Conservation (phyloP, 2,888 invertebrate species). For the Argyresthia albistria region DNA sequence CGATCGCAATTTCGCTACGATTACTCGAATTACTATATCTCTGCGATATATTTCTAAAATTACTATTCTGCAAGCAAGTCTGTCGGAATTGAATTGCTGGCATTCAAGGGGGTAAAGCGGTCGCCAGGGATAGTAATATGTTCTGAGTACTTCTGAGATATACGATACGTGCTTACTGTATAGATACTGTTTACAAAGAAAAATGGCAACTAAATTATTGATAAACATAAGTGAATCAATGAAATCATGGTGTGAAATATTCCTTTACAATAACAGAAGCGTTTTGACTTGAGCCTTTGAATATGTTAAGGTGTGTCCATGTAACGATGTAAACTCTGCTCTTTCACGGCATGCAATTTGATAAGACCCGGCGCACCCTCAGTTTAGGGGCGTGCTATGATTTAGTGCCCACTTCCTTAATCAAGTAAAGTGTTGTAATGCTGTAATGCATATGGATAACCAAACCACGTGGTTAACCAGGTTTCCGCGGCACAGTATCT, state of each 20-base stretch:
- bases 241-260: too few relatives aligned
- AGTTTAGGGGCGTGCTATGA: constrained; percentile 39
- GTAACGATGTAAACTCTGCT: background rate
- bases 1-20: constrained; percentile 37
- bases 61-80: background rate
- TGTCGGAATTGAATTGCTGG: background rate
- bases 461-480: background rate
- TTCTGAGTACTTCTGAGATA: too few relatives aligned
- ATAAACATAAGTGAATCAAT: too few relatives aligned
- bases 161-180: too few relatives aligned
- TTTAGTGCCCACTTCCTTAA: constrained; percentile 43
- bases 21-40: constrained; percentile 17
- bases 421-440: constrained; percentile 35
- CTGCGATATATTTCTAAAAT: background rate
- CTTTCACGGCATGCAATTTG: constrained; percentile 7
- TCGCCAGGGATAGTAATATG: background rate
- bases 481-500: too few relatives aligned
- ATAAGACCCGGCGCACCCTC: constrained; percentile 26
- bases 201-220: too few relatives aligned
- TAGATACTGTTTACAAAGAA: too few relatives aligned
- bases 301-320: background rate
- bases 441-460: constrained; percentile 12
- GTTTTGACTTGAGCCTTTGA: too few relatives aligned
- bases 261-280: too few relatives aligned
- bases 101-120: background rate